A percentile compares a stretch with the other conserved stretches of the same genome.
phyloP scores from a whole-genome alignment of 1,140 invertebrate genomes.

The Sitobion miscanthi region DNA sequence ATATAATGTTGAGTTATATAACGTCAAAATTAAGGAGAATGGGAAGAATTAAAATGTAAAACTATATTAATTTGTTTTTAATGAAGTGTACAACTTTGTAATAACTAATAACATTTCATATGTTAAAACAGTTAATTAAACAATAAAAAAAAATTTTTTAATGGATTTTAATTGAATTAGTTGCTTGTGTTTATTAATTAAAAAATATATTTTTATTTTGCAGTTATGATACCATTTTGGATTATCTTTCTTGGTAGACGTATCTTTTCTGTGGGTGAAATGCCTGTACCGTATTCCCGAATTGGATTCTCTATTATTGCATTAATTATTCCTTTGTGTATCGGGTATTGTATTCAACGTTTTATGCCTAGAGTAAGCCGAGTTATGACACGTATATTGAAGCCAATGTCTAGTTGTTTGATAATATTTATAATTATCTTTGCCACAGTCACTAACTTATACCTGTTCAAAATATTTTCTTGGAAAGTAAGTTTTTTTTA shows the following conservation, averaged over 20 bases:
- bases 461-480: slow-evolving; percentile 88
- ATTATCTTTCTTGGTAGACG: slow-evolving; percentile 87
- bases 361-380: slow-evolving; percentile 72
- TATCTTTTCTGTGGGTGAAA: slow-evolving; percentile 75
- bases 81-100: no score
- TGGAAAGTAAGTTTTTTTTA: slow-evolving; percentile 73
- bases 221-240: slow-evolving; percentile 95
- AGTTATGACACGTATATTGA: slow-evolving; percentile 79
- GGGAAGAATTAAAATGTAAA: no score
- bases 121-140: no score
- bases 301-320: slow-evolving; percentile 78
- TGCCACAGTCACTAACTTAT: slow-evolving; percentile 88
- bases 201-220: slow-evolving; percentile 61
- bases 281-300: slow-evolving; percentile 80
- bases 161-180: not conserved
- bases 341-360: slow-evolving; percentile 80
- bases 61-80: no score
- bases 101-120: no score
- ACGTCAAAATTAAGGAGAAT: no score
- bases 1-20: not conserved
- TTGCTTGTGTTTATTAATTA: not conserved
- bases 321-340: slow-evolving; percentile 81
- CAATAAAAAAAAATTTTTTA: not conserved
- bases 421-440: slow-evolving; percentile 92
- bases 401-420: slow-evolving; percentile 82